Percentiles rank a stretch among this genome's conserved stretches.
These are phyloP conservation scores for Adelosebastes latens DNA, from an alignment of 2,797 vertebrate genomes.

Conservation along the genomic window DNA sequence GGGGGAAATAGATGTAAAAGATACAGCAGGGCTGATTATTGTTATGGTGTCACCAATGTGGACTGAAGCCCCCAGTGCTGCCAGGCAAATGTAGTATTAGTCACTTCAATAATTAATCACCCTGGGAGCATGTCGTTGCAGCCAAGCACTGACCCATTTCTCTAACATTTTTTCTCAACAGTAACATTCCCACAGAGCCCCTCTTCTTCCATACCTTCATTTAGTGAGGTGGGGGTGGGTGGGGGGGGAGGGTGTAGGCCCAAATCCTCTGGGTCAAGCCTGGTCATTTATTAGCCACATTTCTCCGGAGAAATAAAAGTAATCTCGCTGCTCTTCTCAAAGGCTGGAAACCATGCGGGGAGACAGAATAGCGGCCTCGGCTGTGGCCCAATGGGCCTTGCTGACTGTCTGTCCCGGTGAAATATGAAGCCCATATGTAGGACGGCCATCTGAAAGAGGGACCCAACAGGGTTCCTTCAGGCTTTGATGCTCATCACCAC, in stretches of 20 bases:
- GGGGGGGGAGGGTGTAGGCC: constrained; percentile 17
- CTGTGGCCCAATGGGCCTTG: constrained; percentile 68
- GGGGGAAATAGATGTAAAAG: constrained; percentile 52
- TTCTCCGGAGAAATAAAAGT: constrained; percentile 80
- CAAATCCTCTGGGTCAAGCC: constrained; percentile 77
- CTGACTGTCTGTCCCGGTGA: constrained; percentile 79
- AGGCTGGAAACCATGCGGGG: constrained; percentile 74
- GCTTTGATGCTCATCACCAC: constrained; percentile 85
- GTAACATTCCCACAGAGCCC: constrained; percentile 67
- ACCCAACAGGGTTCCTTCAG: constrained; percentile 82
- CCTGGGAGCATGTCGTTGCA: constrained; percentile 78
- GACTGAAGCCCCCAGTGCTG: constrained; percentile 74
- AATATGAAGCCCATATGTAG: constrained; percentile 85
- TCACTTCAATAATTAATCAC: constrained; percentile 87
- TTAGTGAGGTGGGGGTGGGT: constrained; percentile 53
- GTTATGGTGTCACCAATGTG: constrained; percentile 75
- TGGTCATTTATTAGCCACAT: constrained; percentile 82
- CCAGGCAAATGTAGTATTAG: constrained; percentile 85
- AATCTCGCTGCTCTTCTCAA: constrained; percentile 70
- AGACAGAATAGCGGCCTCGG: constrained; percentile 68
- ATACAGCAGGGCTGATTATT: constrained; percentile 69
- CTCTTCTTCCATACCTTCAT: constrained; percentile 50
- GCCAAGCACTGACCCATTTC: constrained; percentile 84
- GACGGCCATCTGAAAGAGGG: constrained; percentile 79
- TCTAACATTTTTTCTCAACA: constrained; percentile 68